Evolutionary conservation across 2,888 invertebrate genomes (phyloP), one percentile per base, ranked within the genome.

Genomic region (Lithophane ornitopus): DNA sequence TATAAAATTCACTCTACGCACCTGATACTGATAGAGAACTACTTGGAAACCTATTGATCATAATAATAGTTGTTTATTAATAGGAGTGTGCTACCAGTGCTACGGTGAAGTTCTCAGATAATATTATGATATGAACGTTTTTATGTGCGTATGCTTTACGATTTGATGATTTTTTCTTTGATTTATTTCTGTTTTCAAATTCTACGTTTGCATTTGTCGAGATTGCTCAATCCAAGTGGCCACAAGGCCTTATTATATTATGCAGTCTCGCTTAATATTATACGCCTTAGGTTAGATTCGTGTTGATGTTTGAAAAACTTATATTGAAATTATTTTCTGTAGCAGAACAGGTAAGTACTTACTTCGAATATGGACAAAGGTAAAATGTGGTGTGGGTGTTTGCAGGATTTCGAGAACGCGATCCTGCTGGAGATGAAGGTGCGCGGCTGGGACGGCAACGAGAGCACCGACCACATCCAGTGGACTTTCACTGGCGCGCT

Each of bases 401-500:
- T 41, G 0, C 88, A 96, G 96, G 96, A 96, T 81, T 96, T 96
- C 78, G 96, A 96, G 90, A 95, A 94, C 85, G 93, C 98, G 61
- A 97, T 99, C 78, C 96, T 99, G 75, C 97, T 97, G 83, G 98
- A 98, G 87, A 99, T 99, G 97, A 98, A 98, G 91, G 98, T 98
- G 78, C 97, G 98, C 78, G 99, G 99, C 8, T 99, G 99, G 98
- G 98, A 99, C 91, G 99, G 99, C 70, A 97, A 97, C 89, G 98
- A 98, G 93, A 97, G 97, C 88, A 93, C 95, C 67, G 94, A 95
- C 3, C 96, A 96, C 91, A 96, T 97, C 75, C 98, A 98, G 93
- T 98, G 99, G 98, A 98, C 98, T 65, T 98, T 98, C 94, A 98
- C 98, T 39, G 99, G 99, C 22, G 98, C 99, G 0, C 97, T 99